Percentiles rank a stretch among this genome's conserved stretches.
These are phyloP conservation scores for Xanthia togata DNA, from an alignment of 2,888 invertebrate genomes.

Conservation along the genomic window DNA sequence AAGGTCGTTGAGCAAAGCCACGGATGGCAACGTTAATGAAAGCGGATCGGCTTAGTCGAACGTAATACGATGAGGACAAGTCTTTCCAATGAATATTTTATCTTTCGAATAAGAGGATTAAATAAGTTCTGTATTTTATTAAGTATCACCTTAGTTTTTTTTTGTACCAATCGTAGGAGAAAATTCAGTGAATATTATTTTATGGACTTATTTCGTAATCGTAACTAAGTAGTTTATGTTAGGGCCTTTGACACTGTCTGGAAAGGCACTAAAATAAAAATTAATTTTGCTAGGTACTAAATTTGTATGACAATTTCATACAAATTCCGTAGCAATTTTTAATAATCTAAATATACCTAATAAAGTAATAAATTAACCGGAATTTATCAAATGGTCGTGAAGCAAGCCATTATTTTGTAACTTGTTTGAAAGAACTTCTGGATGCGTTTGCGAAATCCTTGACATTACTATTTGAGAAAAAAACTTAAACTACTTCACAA, in stretches of 20 bases:
- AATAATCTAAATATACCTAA: too few species aligned
- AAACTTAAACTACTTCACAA: neutral
- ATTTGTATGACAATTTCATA: neutral
- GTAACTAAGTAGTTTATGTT: neutral
- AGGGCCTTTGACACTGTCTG: neutral
- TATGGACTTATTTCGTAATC: neutral
- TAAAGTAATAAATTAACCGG: too few species aligned
- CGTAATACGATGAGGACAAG: slow-evolving; percentile 41
- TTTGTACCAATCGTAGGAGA: neutral
- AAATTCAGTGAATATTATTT: neutral
- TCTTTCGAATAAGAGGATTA: slow-evolving; percentile 41
- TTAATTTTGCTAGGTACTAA: neutral
- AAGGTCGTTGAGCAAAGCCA: slow-evolving; percentile 33
- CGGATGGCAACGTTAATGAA: slow-evolving; percentile 49
- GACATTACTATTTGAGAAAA: neutral
- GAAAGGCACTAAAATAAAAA: neutral
- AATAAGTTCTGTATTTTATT: slow-evolving; percentile 17
- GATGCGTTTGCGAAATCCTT: neutral
- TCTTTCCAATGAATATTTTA: slow-evolving; percentile 49
- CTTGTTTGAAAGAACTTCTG: neutral
- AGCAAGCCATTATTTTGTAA: neutral
- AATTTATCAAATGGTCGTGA: neutral
- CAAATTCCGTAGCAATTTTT: too few species aligned
- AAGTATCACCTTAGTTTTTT: slow-evolving; percentile 17
- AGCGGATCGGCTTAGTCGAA: slow-evolving; percentile 51